Conservation (phyloP, 2,888 invertebrate species). For the Catocala nupta region DNA sequence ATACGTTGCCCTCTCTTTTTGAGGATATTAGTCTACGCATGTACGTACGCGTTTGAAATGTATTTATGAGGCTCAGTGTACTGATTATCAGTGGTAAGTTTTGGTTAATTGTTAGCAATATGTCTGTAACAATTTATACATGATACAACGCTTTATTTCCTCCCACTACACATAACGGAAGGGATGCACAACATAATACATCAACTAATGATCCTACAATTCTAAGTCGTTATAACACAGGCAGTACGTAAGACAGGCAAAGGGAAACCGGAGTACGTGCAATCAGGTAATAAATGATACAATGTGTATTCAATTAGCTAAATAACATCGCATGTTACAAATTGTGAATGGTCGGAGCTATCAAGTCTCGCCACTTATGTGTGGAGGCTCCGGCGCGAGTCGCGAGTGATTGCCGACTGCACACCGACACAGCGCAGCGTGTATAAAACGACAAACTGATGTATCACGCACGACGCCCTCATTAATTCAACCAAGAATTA, state of each 20-base stretch:
- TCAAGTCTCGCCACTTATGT: conserved; percentile 46
- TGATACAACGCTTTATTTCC: too few relatives aligned
- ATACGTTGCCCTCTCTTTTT: too few relatives aligned
- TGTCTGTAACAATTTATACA: too few relatives aligned
- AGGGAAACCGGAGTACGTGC: conserved; percentile 24
- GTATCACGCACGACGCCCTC: conserved; percentile 66
- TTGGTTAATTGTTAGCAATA: too few relatives aligned
- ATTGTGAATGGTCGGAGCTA: conserved; percentile 51
- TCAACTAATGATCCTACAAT: not conserved
- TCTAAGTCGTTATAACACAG: not conserved
- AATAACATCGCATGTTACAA: conserved; percentile 55
- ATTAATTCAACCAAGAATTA: conserved; percentile 79
- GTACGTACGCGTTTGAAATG: too few relatives aligned
- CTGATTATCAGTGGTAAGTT: too few relatives aligned
- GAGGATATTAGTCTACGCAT: too few relatives aligned
- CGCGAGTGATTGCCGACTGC: conserved; percentile 35
- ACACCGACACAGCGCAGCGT: conserved; percentile 15
- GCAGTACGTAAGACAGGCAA: conserved; percentile 5
- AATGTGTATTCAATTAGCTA: conserved; percentile 52
- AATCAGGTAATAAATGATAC: conserved; percentile 44
- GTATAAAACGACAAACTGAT: conserved; percentile 58
- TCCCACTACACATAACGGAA: too few relatives aligned
- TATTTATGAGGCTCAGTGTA: too few relatives aligned
- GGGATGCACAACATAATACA: too few relatives aligned
- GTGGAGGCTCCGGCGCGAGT: conserved; percentile 2